phyloP scores from a whole-genome alignment of 1,140 invertebrate genomes.

The Adoxophyes honmai region DNA sequence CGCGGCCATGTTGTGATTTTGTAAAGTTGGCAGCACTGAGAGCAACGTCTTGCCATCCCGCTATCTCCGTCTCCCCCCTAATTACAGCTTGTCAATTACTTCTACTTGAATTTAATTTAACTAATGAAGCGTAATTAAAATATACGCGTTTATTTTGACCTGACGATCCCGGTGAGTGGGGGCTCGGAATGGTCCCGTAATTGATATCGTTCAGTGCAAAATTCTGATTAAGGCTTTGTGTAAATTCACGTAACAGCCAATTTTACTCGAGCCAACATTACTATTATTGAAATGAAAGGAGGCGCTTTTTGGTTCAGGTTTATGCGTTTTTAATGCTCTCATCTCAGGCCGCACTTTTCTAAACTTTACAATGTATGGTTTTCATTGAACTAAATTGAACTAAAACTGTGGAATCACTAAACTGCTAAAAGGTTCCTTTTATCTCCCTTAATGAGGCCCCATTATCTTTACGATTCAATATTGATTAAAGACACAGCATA shows the following conservation, averaged over 20 bases:
- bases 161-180: conserved; percentile 28
- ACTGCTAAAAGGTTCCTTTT: no score
- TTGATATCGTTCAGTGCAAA: conserved; percentile 8
- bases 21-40: conserved; percentile 47
- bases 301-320: background rate
- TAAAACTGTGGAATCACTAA: no score
- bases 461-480: no score
- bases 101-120: conserved; percentile 72
- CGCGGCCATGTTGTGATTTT: conserved; percentile 8
- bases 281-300: background rate
- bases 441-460: no score
- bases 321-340: no score
- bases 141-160: conserved; percentile 64
- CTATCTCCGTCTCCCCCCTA: conserved; percentile 42
- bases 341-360: no score
- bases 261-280: conserved; percentile 5
- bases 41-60: conserved; percentile 37
- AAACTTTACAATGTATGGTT: no score
- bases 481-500: no score
- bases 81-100: conserved; percentile 70
- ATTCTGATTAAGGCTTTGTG: conserved; percentile 13
- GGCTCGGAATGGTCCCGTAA: conserved; percentile 8
- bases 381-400: no score
- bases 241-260: conserved; percentile 3
- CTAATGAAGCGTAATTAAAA: conserved; percentile 76